Percentiles rank a stretch among this genome's conserved stretches.
These are phyloP conservation scores for Frankliniella fusca DNA, from an alignment of 2,888 invertebrate genomes.

Conservation along the genomic window DNA sequence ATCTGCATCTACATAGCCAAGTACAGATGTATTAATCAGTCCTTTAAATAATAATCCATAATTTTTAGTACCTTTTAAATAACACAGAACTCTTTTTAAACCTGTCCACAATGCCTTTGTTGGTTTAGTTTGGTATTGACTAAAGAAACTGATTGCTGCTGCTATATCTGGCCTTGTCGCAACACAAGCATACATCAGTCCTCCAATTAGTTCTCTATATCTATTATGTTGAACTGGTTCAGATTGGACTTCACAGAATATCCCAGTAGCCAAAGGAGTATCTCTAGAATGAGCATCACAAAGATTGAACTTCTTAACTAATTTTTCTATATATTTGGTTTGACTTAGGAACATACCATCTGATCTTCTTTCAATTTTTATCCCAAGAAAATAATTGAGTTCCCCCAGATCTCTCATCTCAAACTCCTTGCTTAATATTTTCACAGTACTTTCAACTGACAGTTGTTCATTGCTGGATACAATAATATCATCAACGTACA, in stretches of 20 bases:
- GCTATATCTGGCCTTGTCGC: slow-evolving; percentile 34
- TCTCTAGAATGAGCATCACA: slow-evolving; percentile 38
- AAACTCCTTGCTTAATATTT: slow-evolving; percentile 34
- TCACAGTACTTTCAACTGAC: slow-evolving; percentile 38
- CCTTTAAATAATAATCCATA: neutral
- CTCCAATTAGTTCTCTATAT: slow-evolving; percentile 18
- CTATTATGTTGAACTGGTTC: neutral
- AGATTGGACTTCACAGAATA: neutral
- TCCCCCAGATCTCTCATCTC: slow-evolving; percentile 41
- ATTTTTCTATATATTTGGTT: slow-evolving; percentile 38
- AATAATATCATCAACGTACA: neutral
- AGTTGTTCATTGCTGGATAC: neutral
- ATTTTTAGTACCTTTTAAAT: slow-evolving; percentile 37
- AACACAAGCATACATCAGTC: slow-evolving; percentile 36
- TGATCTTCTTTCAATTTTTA: slow-evolving; percentile 38
- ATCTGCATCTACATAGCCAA: slow-evolving; percentile 42
- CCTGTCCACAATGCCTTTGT: slow-evolving; percentile 37
- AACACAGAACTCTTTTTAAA: slow-evolving; percentile 39
- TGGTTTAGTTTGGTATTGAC: slow-evolving; percentile 29
- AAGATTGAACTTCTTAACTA: slow-evolving; percentile 41
- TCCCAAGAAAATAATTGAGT: slow-evolving; percentile 40
- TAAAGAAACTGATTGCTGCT: slow-evolving; percentile 36
- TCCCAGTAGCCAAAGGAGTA: slow-evolving; percentile 39
- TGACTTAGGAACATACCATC: slow-evolving; percentile 40
- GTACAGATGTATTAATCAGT: neutral